These are phyloP conservation scores for Brachionus rubens DNA, from an alignment of 1,140 invertebrate genomes.

Conservation along the genomic window DNA sequence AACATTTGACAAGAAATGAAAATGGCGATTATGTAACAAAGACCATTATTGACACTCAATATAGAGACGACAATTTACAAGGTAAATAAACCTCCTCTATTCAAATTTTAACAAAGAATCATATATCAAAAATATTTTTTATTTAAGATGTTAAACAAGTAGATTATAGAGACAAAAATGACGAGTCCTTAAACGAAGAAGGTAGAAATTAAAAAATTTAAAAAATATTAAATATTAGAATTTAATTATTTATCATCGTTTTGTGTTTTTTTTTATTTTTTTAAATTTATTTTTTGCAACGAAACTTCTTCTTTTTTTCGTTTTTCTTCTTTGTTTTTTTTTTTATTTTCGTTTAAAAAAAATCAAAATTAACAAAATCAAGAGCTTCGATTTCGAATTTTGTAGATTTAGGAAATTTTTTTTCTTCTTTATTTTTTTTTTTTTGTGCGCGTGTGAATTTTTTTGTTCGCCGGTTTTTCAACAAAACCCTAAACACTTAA, in stretches of 20 bases:
- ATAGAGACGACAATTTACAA: too few relatives aligned
- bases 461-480: too few relatives aligned
- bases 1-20: neutral
- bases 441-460: too few relatives aligned
- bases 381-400: slow-evolving; percentile 15
- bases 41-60: neutral
- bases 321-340: slow-evolving; percentile 2
- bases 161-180: neutral
- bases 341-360: slow-evolving; percentile 2
- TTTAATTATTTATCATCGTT: slow-evolving; percentile 35
- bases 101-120: neutral
- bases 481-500: too few relatives aligned
- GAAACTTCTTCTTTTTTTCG: neutral
- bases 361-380: slow-evolving; percentile 13
- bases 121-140: neutral
- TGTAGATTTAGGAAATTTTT: slow-evolving; percentile 14
- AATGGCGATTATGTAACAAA: neutral
- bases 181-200: neutral
- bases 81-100: neutral
- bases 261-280: slow-evolving; percentile 22
- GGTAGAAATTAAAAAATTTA: slow-evolving; percentile 42
- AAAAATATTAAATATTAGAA: slow-evolving; percentile 8
- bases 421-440: neutral
- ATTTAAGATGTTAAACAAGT: too few relatives aligned
- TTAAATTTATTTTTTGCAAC: slow-evolving; percentile 20